These are phyloP conservation scores for Entomyzon cyanotis DNA, from an alignment of 2,113 vertebrate species.

Conservation along the genomic window DNA sequence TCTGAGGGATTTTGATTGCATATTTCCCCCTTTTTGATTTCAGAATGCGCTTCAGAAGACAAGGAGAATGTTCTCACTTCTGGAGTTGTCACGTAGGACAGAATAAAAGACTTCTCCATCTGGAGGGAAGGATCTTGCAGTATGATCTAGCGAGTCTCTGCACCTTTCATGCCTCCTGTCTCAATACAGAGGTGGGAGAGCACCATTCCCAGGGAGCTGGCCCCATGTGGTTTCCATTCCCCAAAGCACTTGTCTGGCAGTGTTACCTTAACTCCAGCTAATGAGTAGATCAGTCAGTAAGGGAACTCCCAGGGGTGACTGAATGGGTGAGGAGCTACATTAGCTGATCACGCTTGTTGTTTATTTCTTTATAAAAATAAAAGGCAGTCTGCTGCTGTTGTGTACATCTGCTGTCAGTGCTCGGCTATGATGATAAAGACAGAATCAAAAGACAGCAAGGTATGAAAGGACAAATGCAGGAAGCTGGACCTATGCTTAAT, in stretches of 20 bases:
- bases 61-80: neutral
- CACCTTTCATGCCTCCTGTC: neutral
- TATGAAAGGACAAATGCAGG: neutral
- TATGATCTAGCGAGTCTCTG: neutral
- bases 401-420: neutral
- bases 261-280: neutral
- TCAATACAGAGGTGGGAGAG: neutral
- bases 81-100: neutral
- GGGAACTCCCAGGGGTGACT: neutral
- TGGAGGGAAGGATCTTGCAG: neutral
- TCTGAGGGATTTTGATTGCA: neutral
- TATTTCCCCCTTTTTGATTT: neutral
- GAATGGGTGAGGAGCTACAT: neutral
- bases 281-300: neutral
- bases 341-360: neutral
- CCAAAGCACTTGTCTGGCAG: neutral
- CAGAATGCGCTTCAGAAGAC: neutral
- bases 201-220: neutral
- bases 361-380: constrained; percentile 25
- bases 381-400: neutral
- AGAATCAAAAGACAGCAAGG: neutral
- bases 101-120: neutral
- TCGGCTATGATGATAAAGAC: neutral
- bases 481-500: neutral
- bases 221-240: neutral